phyloP scores from a whole-genome alignment of 1,140 invertebrate species.

The Drosophila kepulauana region DNA sequence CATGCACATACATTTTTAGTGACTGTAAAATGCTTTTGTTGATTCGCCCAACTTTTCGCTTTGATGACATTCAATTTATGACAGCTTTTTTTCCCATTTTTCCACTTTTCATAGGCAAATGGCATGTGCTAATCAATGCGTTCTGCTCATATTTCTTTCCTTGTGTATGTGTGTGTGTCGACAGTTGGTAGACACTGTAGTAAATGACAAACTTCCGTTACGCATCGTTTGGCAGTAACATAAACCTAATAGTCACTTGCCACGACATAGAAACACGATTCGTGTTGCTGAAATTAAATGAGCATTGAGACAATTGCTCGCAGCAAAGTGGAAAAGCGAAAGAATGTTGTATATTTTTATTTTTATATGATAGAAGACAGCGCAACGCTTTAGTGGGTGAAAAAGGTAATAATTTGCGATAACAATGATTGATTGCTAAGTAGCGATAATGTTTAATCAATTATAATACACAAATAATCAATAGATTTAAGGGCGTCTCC shows the following conservation, averaged over 20 bases:
- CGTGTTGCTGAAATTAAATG: conserved; percentile 70
- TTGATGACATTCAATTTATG: conserved; percentile 71
- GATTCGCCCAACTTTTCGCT: conserved; percentile 35
- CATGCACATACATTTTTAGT: conserved; percentile 46
- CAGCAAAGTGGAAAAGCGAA: conserved; percentile 62
- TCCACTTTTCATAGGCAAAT: conserved; percentile 68
- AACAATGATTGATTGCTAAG: conserved; percentile 43
- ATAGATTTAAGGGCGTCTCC: neutral
- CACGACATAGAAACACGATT: conserved; percentile 63
- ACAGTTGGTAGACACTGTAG: neutral
- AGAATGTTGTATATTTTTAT: neutral
- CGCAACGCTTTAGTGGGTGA: conserved; percentile 58
- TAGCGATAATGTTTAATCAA: conserved; percentile 33
- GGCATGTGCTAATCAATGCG: conserved; percentile 77
- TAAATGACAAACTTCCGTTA: conserved; percentile 66
- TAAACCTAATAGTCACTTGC: conserved; percentile 60
- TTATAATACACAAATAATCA: conserved; percentile 12
- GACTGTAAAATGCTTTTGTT: conserved; percentile 65
- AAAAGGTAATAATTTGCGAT: conserved; percentile 48
- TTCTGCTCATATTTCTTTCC: conserved; percentile 29
- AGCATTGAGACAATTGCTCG: conserved; percentile 68
- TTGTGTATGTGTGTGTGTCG: neutral
- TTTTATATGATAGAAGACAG: conserved; percentile 52
- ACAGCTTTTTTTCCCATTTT: conserved; percentile 33
- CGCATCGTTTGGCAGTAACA: conserved; percentile 58